Evolutionary conservation across 2,888 invertebrate genomes (phyloP), one percentile per base, ranked within the genome.

Genomic region (Laspeyria flexula): DNA sequence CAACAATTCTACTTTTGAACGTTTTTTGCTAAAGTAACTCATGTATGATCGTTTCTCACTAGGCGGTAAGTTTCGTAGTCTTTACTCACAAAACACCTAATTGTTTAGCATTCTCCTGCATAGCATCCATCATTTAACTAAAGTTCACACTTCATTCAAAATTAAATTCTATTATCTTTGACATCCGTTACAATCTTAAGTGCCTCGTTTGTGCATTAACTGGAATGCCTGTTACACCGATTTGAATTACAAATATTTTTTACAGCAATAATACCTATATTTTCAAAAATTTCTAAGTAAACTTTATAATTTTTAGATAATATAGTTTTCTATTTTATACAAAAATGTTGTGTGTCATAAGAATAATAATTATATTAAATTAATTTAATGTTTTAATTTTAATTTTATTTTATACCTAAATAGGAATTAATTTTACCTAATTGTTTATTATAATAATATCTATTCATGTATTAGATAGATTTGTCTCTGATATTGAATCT

Each of bases 161-260:
- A 77, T 73, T 74, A 73, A 70, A 76, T 77, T 71, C 75, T 77
- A 77, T 77, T 77, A 79, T 75, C 72, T 73, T 72, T 73, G 68
- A 76, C 78, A 81, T 81, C 81, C 74, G 78, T 79, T 75, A 81
- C 79, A 77, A 80, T 79, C 76, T 77, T 75, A 75, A 78, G 77
- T 82, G 78, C 77, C 72, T 75, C 73, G 74, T 75, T 77, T 71
- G 71, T 77, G 77, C 74, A 78, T 81, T 77, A 76, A 60, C 48
- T 49, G 45, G 71, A 51, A 48, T 45, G 46, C 6, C 44, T 69
- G 12, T 83, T 41, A 85, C 83, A 86, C 86, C 79, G 75, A 59
- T n/a, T n/a, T n/a, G n/a, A n/a, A n/a, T n/a, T 46, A 11, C 39
- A 46, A 33, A 29, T 18, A 21, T 21, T 21, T 21, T 3, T 3